Conservation (phyloP, 2,113 vertebrate genomes). For the Bagarius yarrelli region DNA sequence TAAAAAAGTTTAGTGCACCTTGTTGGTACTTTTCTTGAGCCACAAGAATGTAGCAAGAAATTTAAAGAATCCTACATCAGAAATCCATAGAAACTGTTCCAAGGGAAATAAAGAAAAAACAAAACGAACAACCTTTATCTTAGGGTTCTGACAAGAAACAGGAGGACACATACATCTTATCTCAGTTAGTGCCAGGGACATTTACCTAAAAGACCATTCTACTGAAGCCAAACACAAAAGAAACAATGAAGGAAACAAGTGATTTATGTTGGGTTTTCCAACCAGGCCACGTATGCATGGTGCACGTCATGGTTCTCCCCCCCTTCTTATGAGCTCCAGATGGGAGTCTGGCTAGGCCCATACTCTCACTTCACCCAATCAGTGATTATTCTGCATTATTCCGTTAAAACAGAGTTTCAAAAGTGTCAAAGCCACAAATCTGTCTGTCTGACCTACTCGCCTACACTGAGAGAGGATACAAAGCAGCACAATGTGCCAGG, state of each 20-base stretch:
- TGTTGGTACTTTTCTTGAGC: background rate
- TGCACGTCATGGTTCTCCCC: constrained; percentile 7
- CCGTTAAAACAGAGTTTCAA: background rate
- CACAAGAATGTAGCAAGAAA: background rate
- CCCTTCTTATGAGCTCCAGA: constrained; percentile 39
- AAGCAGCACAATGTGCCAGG: constrained; percentile 8
- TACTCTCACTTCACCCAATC: constrained; percentile 19
- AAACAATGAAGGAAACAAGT: background rate
- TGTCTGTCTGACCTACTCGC: background rate
- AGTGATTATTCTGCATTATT: constrained; percentile 17
- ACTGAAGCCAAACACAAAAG: background rate
- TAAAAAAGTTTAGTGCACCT: background rate
- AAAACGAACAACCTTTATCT: background rate
- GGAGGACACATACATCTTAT: background rate
- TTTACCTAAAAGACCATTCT: constrained; percentile 7
- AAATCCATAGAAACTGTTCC: background rate
- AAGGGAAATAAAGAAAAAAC: constrained; percentile 1
- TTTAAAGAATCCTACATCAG: background rate
- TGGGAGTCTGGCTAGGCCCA: constrained; percentile 21
- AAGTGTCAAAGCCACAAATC: background rate
- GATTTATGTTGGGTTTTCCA: constrained; percentile 6
- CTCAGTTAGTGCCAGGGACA: background rate
- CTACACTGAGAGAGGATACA: background rate
- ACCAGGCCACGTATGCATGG: constrained; percentile 40
- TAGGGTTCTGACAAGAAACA: background rate